Conservation (phyloP, 2,113 vertebrate species). For the Actenoides hombroni region DNA sequence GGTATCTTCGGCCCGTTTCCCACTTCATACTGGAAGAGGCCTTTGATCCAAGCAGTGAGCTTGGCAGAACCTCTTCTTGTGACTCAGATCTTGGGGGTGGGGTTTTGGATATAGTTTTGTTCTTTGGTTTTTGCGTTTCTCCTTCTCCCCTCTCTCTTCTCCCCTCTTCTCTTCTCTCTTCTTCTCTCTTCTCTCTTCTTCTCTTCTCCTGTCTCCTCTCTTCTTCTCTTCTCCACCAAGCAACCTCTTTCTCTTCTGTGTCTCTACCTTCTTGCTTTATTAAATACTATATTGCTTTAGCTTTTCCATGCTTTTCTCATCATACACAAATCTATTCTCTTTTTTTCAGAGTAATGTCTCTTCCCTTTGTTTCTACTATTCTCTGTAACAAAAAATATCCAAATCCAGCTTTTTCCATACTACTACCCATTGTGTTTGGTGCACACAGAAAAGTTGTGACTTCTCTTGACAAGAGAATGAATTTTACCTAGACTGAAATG, state of each 20-base stretch:
- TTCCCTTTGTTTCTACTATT: neutral
- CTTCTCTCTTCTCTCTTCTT: too few relatives aligned
- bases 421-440: neutral
- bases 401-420: neutral
- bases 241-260: neutral
- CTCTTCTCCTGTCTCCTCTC: too few relatives aligned
- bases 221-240: too few relatives aligned
- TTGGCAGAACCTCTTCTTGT: neutral
- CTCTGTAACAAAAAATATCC: neutral
- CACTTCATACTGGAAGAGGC: neutral
- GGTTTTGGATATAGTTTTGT: neutral
- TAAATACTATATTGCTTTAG: neutral
- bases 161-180: too few relatives aligned
- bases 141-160: too few relatives aligned
- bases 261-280: neutral
- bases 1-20: neutral
- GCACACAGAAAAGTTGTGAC: neutral
- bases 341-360: neutral
- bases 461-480: neutral
- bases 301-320: neutral
- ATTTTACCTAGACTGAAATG: neutral
- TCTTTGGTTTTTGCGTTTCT: too few relatives aligned
- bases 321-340: neutral
- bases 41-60: neutral
- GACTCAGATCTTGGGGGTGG: neutral